Conservation (phyloP, 2,797 vertebrate genomes). For the Poecilia gillii region DNA sequence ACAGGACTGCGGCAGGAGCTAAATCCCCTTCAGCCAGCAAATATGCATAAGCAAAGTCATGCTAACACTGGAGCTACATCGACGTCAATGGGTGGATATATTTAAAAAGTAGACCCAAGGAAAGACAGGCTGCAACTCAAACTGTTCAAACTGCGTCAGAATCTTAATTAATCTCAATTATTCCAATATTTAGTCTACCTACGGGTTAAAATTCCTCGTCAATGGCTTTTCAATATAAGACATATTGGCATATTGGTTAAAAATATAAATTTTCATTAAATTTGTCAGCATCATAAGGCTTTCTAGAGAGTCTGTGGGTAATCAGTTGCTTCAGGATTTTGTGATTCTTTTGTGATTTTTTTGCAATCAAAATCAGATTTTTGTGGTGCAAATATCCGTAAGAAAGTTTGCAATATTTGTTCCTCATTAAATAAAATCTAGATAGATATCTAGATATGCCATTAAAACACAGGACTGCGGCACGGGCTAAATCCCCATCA, state of each 20-base stretch:
- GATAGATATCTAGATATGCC: too few species aligned
- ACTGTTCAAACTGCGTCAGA: neutral
- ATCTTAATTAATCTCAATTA: neutral
- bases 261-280: neutral
- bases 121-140: slow-evolving; percentile 7
- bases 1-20: neutral
- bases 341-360: too few species aligned
- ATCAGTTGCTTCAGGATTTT: too few species aligned
- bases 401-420: too few species aligned
- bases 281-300: neutral
- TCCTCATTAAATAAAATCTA: too few species aligned
- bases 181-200: neutral
- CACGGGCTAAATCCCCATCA: too few species aligned
- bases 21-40: slow-evolving; percentile 18
- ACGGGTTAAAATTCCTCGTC: neutral
- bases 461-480: too few species aligned
- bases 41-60: slow-evolving; percentile 2
- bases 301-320: neutral
- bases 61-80: slow-evolving; percentile 17
- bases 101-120: slow-evolving; percentile 2
- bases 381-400: too few species aligned
- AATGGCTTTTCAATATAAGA: too few species aligned
- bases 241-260: too few species aligned
- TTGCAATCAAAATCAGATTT: too few species aligned
- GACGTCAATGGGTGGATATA: slow-evolving; percentile 2